Base-by-base conservation (phyloP, 1,140 invertebrate genomes). In the Calosoma granatense region DNA sequence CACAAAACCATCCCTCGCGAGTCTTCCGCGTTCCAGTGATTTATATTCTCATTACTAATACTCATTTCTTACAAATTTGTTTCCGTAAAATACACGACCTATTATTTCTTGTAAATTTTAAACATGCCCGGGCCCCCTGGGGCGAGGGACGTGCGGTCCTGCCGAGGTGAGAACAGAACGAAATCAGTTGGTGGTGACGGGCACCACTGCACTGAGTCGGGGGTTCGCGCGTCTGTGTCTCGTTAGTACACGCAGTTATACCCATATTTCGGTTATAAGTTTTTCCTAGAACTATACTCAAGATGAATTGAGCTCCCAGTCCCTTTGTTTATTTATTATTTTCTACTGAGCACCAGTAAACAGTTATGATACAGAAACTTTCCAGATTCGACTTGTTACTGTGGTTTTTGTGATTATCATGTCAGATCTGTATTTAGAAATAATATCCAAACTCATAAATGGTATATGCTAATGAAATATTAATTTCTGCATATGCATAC, bases 31-130 rank as follows among this genome's bases (percentile, higher is more conserved):
- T 36, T 47, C 6, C 3, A 3, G 3, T 47, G 41, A 47, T 47
- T 47, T 47, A 47, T 47, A 11, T 17, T 47, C 41, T 47, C 41
- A 47, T 47, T 47, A 47, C 41, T 47, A 47, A 47, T 47, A 47
- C 41, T 47, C 41, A 47, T 47, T 47, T 47, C 41, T 47, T 47
- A 47, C 41, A 47, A 47, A 47, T 47, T 47, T 47, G 41, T 47
- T 47, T 47, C 41, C 41, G 41, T 47, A 47, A 47, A 47, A 47
- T 47, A 47, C 41, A 36, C 6, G 26, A 9, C n/a, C n/a, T 36
- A 36, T 36, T 36, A 9, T n/a, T 36, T 36, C 6, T 36, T 36
- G 26, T 36, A 36, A 36, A 36, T 36, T 36, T 36, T 36, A 36
- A 36, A 36, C 26, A 36, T n/a, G n/a, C 26, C n/a, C 6, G 6